Conservation (phyloP, 2,113 vertebrate species). For the Phylloscopus whistleri region DNA sequence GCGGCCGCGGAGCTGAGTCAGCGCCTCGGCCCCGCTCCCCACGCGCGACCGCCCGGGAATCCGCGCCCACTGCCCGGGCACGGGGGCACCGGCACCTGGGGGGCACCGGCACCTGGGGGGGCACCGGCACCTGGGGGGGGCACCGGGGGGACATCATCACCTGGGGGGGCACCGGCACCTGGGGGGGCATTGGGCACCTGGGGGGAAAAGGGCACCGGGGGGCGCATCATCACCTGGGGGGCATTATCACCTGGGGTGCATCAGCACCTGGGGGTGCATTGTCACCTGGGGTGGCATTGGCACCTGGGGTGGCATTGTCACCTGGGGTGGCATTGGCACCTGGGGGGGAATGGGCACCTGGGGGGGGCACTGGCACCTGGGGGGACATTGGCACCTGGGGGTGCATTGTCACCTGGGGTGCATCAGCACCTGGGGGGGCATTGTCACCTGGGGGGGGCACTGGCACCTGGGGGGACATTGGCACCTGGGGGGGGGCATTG, state of each 20-base stretch:
- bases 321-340: too few relatives aligned
- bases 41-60: slow-evolving; percentile 1
- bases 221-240: too few relatives aligned
- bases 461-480: too few relatives aligned
- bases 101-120: not conserved
- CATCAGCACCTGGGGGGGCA: too few relatives aligned
- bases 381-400: too few relatives aligned
- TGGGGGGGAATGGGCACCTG: fast-evolving
- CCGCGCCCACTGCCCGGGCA: not conserved
- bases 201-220: not conserved
- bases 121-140: fast-evolving
- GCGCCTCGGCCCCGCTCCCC: not conserved
- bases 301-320: not conserved
- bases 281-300: not conserved
- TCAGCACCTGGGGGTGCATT: too few relatives aligned
- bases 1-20: not conserved
- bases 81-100: too few relatives aligned
- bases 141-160: fast-evolving
- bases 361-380: too few relatives aligned
- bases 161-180: fast-evolving
- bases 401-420: fast-evolving
- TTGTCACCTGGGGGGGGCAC: not conserved
- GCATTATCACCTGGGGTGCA: fast-evolving
- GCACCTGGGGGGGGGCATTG: too few relatives aligned
- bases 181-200: fast-evolving